phyloP scores from a whole-genome alignment of 2,113 vertebrate species.

The Nematolebias whitei region DNA sequence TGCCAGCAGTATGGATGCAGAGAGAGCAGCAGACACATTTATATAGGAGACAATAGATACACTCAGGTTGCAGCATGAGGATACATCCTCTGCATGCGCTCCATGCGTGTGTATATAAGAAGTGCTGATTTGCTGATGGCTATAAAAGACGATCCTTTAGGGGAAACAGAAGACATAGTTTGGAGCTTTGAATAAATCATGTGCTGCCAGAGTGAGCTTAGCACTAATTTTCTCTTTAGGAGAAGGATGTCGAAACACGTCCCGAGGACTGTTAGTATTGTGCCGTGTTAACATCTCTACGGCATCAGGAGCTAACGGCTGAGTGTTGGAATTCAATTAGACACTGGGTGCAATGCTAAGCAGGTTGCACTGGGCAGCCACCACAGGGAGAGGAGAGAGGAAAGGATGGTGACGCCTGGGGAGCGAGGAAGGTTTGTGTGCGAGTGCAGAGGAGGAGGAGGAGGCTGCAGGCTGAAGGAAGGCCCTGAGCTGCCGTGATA shows the following conservation, averaged over 20 bases:
- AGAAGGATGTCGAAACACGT: conserved; percentile 60
- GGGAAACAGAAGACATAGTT: conserved; percentile 69
- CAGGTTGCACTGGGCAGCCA: conserved; percentile 66
- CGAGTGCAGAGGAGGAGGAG: conserved; percentile 16
- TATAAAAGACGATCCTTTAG: conserved; percentile 70
- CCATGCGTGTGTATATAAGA: conserved; percentile 60
- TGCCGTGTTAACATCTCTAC: conserved; percentile 73
- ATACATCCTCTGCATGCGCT: conserved; percentile 49
- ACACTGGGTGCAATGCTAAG: conserved; percentile 73
- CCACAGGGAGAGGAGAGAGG: conserved; percentile 44
- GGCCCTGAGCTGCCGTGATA: conserved; percentile 67
- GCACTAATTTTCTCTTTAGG: conserved; percentile 69
- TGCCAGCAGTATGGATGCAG: conserved; percentile 67
- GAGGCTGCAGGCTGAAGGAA: conserved; percentile 69
- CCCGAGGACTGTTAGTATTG: conserved; percentile 74
- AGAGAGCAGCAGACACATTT: conserved; percentile 68
- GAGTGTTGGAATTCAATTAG: conserved; percentile 76
- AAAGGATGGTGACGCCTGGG: conserved; percentile 34
- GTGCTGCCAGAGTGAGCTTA: conserved; percentile 57
- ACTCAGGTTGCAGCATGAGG: conserved; percentile 38
- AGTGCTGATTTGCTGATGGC: conserved; percentile 71
- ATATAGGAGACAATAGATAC: conserved; percentile 63
- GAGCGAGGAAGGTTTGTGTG: conserved; percentile 16
- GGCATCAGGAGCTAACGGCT: conserved; percentile 57
- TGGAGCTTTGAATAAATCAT: conserved; percentile 77